phyloP scores from a whole-genome alignment of 2,113 vertebrate genomes.

The Megaptera novaeangliae region DNA sequence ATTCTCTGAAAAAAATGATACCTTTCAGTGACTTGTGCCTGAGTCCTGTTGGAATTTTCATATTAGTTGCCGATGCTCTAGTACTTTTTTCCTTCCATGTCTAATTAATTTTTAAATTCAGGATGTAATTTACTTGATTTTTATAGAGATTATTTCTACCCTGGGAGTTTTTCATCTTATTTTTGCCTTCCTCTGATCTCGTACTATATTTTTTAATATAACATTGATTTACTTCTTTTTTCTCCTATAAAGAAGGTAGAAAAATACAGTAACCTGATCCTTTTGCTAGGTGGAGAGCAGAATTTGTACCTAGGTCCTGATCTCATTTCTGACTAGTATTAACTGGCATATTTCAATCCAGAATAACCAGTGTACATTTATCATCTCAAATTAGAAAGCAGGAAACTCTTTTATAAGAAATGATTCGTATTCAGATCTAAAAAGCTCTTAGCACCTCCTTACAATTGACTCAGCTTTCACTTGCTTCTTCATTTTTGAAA shows the following conservation, averaged over 20 bases:
- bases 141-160: constrained; percentile 28
- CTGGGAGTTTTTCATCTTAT: constrained; percentile 48
- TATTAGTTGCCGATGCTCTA: background rate
- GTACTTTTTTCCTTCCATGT: constrained; percentile 20
- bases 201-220: background rate
- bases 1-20: constrained; percentile 29
- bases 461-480: constrained; percentile 35
- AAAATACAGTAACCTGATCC: background rate
- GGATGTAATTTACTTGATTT: constrained; percentile 59
- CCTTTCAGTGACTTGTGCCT: constrained; percentile 20
- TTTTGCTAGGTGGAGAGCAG: background rate
- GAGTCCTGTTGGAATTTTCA: constrained; percentile 15
- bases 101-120: constrained; percentile 58
- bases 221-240: background rate
- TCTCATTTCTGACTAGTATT: background rate
- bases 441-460: background rate
- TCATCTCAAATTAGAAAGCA: background rate
- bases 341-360: background rate
- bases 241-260: background rate
- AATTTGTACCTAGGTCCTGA: background rate
- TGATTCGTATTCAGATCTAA: constrained; percentile 47
- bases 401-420: constrained; percentile 26
- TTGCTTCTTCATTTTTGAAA: background rate
- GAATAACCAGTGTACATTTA: background rate
- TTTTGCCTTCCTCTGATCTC: constrained; percentile 53